Percentiles rank a stretch among this genome's conserved stretches.
These are phyloP conservation scores for Emydoidea blandingii DNA, from an alignment of 2,797 vertebrate species.

Conservation along the genomic window DNA sequence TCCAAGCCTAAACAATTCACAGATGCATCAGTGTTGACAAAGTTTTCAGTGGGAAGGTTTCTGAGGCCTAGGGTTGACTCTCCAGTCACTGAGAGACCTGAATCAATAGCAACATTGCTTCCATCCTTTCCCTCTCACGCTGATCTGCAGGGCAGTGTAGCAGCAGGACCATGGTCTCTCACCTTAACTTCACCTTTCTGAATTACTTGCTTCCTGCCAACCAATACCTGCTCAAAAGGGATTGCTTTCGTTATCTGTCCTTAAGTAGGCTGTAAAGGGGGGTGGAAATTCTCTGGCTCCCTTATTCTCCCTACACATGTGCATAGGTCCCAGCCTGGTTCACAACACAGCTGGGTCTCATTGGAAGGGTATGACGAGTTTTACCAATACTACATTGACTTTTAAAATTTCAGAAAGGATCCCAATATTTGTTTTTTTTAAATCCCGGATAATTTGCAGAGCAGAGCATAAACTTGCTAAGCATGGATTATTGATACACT, in stretches of 20 bases:
- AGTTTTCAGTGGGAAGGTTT: background rate
- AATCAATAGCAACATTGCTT: background rate
- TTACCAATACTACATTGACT: background rate
- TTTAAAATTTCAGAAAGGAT: background rate
- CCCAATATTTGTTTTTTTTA: background rate
- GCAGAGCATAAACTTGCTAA: background rate
- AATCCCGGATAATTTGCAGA: background rate
- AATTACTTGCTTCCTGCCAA: background rate
- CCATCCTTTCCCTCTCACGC: background rate
- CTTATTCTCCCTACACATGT: background rate
- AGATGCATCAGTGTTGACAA: background rate
- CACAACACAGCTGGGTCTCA: slow-evolving; percentile 13
- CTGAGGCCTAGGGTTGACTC: background rate
- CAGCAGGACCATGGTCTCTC: background rate
- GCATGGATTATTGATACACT: background rate
- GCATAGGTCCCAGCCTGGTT: slow-evolving; percentile 12
- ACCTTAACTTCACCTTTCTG: background rate
- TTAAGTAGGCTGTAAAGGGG: background rate
- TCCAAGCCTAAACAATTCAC: background rate
- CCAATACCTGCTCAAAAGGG: background rate
- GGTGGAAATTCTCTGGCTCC: background rate
- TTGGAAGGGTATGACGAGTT: background rate
- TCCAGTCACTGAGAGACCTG: background rate
- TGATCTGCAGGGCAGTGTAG: background rate
- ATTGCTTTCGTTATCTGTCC: background rate